A percentile compares a stretch with the other conserved stretches of the same genome.
Conservation (phyloP, 2,113 vertebrate genomes). For the Bagarius yarrelli region DNA sequence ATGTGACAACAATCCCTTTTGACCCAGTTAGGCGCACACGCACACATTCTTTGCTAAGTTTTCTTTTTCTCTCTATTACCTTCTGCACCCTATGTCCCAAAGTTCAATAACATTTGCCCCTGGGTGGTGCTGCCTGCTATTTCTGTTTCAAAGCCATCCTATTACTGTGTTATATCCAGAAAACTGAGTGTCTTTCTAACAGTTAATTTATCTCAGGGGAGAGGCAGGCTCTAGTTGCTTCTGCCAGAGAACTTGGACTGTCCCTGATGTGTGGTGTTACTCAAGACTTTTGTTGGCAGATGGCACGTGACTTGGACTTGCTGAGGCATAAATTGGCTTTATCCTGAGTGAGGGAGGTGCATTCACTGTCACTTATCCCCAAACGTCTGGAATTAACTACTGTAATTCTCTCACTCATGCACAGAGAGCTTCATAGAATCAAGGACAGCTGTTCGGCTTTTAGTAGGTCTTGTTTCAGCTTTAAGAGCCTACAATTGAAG, state of each 20-base stretch:
- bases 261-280: conserved; percentile 10
- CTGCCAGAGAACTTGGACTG: conserved; percentile 29
- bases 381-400: conserved; percentile 19
- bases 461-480: neutral
- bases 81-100: conserved; percentile 1
- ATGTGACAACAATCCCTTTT: neutral
- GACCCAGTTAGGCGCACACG: neutral
- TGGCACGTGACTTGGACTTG: conserved; percentile 11
- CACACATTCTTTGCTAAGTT: neutral
- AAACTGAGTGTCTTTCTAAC: conserved; percentile 32
- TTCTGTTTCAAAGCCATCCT: conserved; percentile 43
- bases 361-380: neutral
- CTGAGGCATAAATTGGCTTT: neutral
- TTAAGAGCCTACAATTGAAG: conserved; percentile 1
- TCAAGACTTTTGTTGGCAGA: conserved; percentile 27
- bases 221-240: neutral
- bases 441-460: conserved; percentile 4
- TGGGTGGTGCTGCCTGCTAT: conserved; percentile 36
- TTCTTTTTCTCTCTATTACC: neutral
- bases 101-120: conserved; percentile 4
- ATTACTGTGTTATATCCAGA: conserved; percentile 35
- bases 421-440: conserved; percentile 7
- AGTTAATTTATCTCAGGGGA: conserved; percentile 46
- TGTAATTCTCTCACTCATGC: neutral
- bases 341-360: conserved; percentile 6